Evolutionary conservation across 1,140 invertebrate species (phyloP), one percentile per base, ranked within the genome.

Genomic region (Solen grandis): DNA sequence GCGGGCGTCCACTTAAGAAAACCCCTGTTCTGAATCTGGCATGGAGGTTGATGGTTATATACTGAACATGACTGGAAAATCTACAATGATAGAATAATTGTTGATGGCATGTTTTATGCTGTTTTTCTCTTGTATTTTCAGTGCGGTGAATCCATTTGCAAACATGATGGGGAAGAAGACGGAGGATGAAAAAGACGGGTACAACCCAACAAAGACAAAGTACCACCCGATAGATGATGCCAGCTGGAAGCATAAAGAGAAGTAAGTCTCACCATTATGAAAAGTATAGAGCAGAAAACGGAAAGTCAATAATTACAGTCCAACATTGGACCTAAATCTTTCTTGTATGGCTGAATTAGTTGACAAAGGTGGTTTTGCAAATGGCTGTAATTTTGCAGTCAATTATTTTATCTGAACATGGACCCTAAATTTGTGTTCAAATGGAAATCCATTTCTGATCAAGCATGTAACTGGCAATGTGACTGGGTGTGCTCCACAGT

Each of bases 191-290:
- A 82, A 83, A 36, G 70, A 55, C 14, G 69, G 41, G 29, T 99
- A 97, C 90, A 94, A 97, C 92, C 98, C 98, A 1, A 93, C 93
- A 8, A 94, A 95, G 84, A 86, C 92, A 2, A 95, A 95, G 29
- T 99, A 99, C 92, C 94, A 99, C 93, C 97, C 98, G 1, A 94
- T 99, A n/a, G 93, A 96, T 19, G 95, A 98, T 94, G 97, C 97
- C 0, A 95, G 94, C 85, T 99, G 98, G 98, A 94, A 94, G 86
- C 92, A 93, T 55, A 94, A 94, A 5, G 94, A 97, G 89, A 95
- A 94, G 95, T 96, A 93, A 91, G 92, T 81, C 33, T n/a, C n/a
- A n/a, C n/a, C n/a, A n/a, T n/a, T n/a, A n/a, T n/a, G n/a, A n/a
- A n/a, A n/a, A n/a, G n/a, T n/a, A n/a, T n/a, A n/a, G n/a, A n/a